Conservation (phyloP, 2,797 vertebrate genomes). For the Gastrophryne carolinensis region DNA sequence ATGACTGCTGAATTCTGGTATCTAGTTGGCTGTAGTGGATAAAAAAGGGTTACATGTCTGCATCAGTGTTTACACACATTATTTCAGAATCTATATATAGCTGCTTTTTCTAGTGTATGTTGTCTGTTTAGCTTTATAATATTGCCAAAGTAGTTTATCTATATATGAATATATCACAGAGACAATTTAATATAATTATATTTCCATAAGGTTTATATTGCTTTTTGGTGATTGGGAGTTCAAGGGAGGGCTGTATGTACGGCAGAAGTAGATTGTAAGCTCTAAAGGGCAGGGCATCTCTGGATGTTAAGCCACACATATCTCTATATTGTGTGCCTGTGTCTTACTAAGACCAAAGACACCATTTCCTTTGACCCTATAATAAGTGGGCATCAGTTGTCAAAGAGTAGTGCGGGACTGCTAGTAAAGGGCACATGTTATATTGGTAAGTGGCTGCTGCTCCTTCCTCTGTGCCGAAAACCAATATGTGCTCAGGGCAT, state of each 20-base stretch:
- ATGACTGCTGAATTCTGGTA: no score
- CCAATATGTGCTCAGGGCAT: neutral
- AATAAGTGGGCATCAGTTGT: neutral
- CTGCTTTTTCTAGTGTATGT: neutral
- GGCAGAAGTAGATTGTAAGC: conserved; percentile 39
- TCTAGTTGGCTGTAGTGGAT: no score
- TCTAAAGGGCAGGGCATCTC: conserved; percentile 9
- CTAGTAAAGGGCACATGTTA: neutral
- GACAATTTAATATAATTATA: neutral
- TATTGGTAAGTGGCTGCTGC: conserved; percentile 1
- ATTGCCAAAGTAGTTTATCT: neutral
- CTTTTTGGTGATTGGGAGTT: no score
- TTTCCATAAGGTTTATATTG: neutral
- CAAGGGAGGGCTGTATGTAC: no score
- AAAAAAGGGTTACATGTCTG: no score
- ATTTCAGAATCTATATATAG: neutral
- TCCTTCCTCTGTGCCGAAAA: neutral
- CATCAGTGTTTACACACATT: neutral
- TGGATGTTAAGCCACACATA: no score
- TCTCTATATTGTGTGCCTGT: neutral
- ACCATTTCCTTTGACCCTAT: neutral
- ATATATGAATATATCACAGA: neutral
- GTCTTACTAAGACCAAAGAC: neutral
- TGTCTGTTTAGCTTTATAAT: neutral
- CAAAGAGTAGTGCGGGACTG: neutral